phyloP scores from a whole-genome alignment of 2,797 vertebrate genomes.

The Salmo trutta region DNA sequence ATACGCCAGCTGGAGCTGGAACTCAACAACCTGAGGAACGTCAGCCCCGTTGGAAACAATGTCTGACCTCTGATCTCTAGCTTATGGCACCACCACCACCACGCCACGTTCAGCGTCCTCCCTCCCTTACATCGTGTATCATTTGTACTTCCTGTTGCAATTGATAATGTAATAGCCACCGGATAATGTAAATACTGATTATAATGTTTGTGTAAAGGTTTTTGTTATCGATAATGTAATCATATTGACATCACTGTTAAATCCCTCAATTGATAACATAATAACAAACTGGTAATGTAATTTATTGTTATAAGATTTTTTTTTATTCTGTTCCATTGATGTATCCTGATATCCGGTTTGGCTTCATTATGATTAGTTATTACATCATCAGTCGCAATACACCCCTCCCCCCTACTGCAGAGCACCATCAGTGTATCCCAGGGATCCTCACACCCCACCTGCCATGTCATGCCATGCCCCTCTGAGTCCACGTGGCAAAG shows the following conservation, averaged over 20 bases:
- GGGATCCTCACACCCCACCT: not conserved
- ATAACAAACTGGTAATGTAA: not conserved
- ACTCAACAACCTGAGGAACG: constrained; percentile 93
- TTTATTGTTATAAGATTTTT: not conserved
- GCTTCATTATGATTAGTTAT: not conserved
- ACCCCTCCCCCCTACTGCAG: not conserved
- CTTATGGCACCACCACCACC: constrained; percentile 43
- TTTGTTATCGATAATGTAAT: not conserved
- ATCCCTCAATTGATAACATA: not conserved
- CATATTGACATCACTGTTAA: not conserved
- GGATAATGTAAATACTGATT: not conserved
- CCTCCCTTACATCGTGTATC: constrained; percentile 49
- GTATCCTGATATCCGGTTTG: not conserved
- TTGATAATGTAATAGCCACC: not conserved
- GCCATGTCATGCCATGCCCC: constrained; percentile 20
- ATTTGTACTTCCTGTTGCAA: not conserved
- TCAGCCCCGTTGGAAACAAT: constrained; percentile 83
- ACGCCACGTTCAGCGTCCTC: constrained; percentile 46
- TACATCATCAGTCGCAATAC: constrained; percentile 30
- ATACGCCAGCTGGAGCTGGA: constrained; percentile 96
- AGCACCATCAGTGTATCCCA: not conserved
- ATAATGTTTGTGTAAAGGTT: not conserved
- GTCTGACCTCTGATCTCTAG: constrained; percentile 76
- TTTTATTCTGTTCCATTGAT: not conserved
- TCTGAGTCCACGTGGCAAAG: constrained; percentile 36